Conservation (phyloP, 2,888 invertebrate species). For the Spisula subtruncata region DNA sequence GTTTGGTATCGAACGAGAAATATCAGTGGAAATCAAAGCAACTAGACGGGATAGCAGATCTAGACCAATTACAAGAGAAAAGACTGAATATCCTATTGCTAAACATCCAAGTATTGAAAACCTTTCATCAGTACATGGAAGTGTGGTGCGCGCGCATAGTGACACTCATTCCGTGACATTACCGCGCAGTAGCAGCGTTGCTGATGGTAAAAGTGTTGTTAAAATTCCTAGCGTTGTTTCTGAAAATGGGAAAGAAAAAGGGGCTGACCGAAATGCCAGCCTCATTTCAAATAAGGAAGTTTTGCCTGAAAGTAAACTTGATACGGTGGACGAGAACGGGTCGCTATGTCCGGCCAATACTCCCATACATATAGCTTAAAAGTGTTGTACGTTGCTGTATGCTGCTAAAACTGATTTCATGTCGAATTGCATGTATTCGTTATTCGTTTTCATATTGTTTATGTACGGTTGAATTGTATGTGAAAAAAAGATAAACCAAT, state of each 20-base stretch:
- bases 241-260: background rate
- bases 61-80: background rate
- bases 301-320: background rate
- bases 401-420: background rate
- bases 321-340: conserved; percentile 23
- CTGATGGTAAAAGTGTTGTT: conserved; percentile 27
- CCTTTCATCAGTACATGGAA: conserved; percentile 65
- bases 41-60: background rate
- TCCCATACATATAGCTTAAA: conserved; percentile 27
- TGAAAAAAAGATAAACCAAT: background rate
- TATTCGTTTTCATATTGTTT: background rate
- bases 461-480: background rate
- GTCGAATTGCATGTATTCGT: background rate
- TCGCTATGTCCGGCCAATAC: conserved; percentile 55
- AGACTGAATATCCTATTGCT: background rate
- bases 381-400: background rate
- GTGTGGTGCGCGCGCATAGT: conserved; percentile 34
- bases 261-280: background rate
- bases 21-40: conserved; percentile 72
- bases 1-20: conserved; percentile 40
- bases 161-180: conserved; percentile 31
- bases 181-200: conserved; percentile 55
- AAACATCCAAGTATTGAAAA: conserved; percentile 53
- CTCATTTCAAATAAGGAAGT: background rate
- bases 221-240: conserved; percentile 38